Conservation (phyloP, 2,888 invertebrate species). For the Spicauda simplicius region DNA sequence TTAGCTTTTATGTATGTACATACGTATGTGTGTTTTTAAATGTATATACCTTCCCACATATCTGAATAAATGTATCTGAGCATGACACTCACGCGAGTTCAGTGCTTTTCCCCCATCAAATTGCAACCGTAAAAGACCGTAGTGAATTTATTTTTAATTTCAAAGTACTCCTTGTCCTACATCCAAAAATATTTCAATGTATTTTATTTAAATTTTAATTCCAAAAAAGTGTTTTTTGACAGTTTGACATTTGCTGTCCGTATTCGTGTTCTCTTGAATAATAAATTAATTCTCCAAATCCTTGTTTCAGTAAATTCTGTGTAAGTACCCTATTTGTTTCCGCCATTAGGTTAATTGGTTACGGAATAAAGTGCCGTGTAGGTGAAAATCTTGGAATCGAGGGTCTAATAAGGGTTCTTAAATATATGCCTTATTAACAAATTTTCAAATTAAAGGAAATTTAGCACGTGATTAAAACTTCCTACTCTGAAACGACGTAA, state of each 20-base stretch:
- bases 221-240: too few species aligned
- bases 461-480: constrained; percentile 5
- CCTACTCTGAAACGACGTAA: neutral
- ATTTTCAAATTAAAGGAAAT: constrained; percentile 23
- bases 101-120: too few species aligned
- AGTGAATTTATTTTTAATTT: too few species aligned
- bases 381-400: constrained; percentile 28
- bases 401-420: constrained; percentile 30
- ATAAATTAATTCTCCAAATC: constrained; percentile 23
- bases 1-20: too few species aligned
- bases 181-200: too few species aligned
- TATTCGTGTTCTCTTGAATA: constrained; percentile 17
- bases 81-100: too few species aligned
- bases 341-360: constrained; percentile 35
- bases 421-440: constrained; percentile 30
- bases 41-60: too few species aligned
- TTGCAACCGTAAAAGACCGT: too few species aligned
- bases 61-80: too few species aligned
- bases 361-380: constrained; percentile 29
- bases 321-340: constrained; percentile 33
- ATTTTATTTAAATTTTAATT: too few species aligned
- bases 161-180: too few species aligned
- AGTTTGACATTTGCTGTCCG: neutral
- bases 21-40: too few species aligned
- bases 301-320: constrained; percentile 21